Percentiles rank a stretch among this genome's conserved stretches.
These are phyloP conservation scores for Delphinus delphis DNA, from an alignment of 2,113 vertebrate genomes.

Conservation along the genomic window DNA sequence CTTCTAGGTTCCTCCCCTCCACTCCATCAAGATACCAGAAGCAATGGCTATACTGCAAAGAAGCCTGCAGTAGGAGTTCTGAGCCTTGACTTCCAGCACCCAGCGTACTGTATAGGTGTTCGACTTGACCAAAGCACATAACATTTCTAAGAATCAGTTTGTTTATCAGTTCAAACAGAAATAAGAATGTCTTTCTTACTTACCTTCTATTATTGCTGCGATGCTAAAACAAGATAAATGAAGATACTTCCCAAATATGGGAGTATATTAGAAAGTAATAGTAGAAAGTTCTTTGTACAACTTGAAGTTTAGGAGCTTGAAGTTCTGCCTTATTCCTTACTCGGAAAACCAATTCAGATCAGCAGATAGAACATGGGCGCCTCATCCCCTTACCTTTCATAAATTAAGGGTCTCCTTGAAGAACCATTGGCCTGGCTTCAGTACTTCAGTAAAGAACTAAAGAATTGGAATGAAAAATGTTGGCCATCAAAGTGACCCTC, in stretches of 20 bases:
- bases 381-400: background rate
- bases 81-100: background rate
- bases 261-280: background rate
- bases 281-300: background rate
- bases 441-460: background rate
- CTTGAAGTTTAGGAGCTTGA: background rate
- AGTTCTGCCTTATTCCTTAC: background rate
- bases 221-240: background rate
- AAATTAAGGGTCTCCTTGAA: background rate
- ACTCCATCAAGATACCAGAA: background rate
- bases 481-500: background rate
- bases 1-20: background rate
- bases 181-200: background rate
- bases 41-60: no score
- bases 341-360: background rate
- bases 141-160: background rate
- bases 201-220: background rate
- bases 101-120: background rate
- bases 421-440: background rate
- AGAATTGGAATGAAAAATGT: background rate
- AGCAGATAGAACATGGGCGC: accelerated
- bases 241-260: background rate
- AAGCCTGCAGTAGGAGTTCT: background rate
- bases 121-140: background rate
- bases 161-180: background rate